Conservation (phyloP, 2,113 vertebrate species). For the Mastomys natalensis region DNA sequence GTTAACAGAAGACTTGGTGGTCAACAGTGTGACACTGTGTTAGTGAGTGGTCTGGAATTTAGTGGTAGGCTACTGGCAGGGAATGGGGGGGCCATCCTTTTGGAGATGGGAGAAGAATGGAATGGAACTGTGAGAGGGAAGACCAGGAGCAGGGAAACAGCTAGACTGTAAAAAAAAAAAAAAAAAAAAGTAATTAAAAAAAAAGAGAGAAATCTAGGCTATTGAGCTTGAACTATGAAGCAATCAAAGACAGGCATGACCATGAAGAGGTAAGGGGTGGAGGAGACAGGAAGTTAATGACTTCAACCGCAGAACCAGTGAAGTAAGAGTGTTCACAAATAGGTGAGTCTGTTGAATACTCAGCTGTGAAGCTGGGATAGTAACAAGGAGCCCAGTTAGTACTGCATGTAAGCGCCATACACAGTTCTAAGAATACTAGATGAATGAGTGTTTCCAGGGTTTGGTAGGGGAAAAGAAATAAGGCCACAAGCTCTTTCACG, state of each 20-base stretch:
- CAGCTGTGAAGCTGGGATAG: neutral
- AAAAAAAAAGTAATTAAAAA: no score
- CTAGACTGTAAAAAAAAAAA: no score
- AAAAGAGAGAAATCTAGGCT: neutral
- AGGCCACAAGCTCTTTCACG: neutral
- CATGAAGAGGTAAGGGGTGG: neutral
- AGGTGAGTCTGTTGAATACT: neutral
- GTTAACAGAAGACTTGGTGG: neutral
- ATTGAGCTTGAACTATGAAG: neutral
- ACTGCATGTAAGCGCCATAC: neutral
- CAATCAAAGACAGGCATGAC: no score
- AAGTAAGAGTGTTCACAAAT: neutral
- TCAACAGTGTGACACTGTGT: neutral
- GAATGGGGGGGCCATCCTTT: no score
- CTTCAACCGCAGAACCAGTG: neutral
- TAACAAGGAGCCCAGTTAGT: neutral
- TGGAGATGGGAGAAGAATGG: no score
- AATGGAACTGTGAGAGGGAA: no score
- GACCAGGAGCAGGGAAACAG: no score
- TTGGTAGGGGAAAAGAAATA: neutral
- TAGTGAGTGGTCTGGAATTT: neutral
- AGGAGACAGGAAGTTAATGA: neutral
- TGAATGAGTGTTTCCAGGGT: neutral
- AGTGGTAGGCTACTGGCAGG: neutral
- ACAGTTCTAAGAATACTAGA: neutral